A percentile compares a stretch with the other conserved stretches of the same genome.
Evolutionary conservation across 2,888 invertebrate genomes (phyloP).

Genomic region (Heliconius erato): DNA sequence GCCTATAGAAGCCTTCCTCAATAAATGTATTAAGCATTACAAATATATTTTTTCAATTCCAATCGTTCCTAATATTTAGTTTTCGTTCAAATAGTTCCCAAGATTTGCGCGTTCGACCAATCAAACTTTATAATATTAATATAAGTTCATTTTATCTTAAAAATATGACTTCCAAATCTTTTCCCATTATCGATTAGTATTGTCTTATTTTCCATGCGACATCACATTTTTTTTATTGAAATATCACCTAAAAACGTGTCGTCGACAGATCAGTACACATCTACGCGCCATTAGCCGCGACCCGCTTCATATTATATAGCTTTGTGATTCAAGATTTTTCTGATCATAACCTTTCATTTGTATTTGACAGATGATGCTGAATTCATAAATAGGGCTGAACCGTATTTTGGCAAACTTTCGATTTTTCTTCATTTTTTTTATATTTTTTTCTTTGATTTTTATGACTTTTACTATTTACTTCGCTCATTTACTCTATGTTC

Average conservation of each 20-base stretch:
- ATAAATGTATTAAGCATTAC: no score
- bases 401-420: background rate
- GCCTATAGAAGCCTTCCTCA: no score
- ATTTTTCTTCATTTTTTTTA: background rate
- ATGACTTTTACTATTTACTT: no score
- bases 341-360: background rate
- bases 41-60: no score
- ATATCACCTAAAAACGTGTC: constrained; percentile 15
- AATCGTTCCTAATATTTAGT: no score
- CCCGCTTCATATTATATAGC: constrained; percentile 18
- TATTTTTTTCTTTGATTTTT: no score
- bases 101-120: no score
- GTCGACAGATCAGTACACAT: background rate
- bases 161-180: no score
- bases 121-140: no score
- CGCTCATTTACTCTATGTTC: no score
- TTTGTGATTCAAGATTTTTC: constrained; percentile 14
- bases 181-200: background rate
- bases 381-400: background rate
- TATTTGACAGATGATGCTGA: constrained; percentile 3
- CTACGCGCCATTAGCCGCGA: constrained; percentile 14
- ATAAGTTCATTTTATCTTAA: no score
- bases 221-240: constrained; percentile 10
- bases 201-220: background rate
- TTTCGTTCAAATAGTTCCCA: no score